Evolutionary conservation across 2,797 vertebrate genomes (phyloP), one percentile per base, ranked within the genome.

Genomic region (Sphaeramia orbicularis): DNA sequence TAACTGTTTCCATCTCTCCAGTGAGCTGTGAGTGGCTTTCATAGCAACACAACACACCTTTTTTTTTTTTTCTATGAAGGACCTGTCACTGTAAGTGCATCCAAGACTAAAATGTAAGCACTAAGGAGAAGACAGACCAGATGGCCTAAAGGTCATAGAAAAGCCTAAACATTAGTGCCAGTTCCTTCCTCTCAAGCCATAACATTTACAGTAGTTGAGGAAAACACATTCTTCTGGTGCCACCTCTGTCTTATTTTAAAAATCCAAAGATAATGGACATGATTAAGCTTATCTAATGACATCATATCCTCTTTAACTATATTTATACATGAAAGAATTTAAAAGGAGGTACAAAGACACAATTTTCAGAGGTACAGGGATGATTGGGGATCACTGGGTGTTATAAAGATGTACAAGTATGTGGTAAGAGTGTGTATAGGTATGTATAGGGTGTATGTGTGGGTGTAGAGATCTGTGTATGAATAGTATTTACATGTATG

Each of bases 131-230:
- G 6, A 50, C 0, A 67, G 16, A 82, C 36, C 54, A 83, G 45
- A 63, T 55, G 62, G 53, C 53, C 59, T 49, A 2, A 13, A 60
- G 59, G 50, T 71, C 67, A 1, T 21, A 10, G 42, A 53, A 64
- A 74, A 74, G 45, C 45, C 19, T 38, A 47, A 12, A 14, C 1
- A 14, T 59, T 32, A 27, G 40, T 65, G 62, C 49, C 50, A 56
- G 24, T 63, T 18, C 6, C 51, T 40, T 21, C 54, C 52, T 19
- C n/a, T n/a, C 1, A 61, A 32, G 30, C 6, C 65, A 56, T 51
- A n/a, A 69, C 35, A 70, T 83, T 71, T 54, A 58, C 45, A 71
- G 14, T 45, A 37, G 10, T n/a, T n/a, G 19, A 14, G 18, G 14
- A 61, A 48, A 21, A 64, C 38, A 62, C 36, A 59, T 45, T 73